These are phyloP conservation scores for Cataglyphis altisquamis DNA, from an alignment of 2,888 invertebrate genomes.

Conservation along the genomic window DNA sequence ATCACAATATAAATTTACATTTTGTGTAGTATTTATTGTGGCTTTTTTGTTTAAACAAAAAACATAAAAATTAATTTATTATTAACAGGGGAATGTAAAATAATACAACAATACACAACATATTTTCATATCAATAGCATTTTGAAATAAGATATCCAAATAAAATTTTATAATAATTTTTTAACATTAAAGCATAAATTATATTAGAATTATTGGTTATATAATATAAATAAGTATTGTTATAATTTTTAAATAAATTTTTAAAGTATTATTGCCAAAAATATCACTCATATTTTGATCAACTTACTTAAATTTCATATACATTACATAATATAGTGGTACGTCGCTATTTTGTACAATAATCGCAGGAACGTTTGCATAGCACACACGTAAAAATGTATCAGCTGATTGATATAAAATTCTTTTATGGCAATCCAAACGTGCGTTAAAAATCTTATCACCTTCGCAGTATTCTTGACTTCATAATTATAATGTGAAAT, in stretches of 20 bases:
- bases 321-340: constrained; percentile 34
- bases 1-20: constrained; percentile 30
- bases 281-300: neutral
- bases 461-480: neutral
- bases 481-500: constrained; percentile 4
- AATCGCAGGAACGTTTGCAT: constrained; percentile 63
- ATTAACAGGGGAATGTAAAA: neutral
- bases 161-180: constrained; percentile 1
- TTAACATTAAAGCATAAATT: neutral
- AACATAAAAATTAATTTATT: neutral
- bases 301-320: constrained; percentile 18
- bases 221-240: neutral
- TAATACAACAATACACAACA: neutral
- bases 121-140: neutral
- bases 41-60: neutral
- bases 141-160: neutral
- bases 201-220: neutral
- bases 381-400: constrained; percentile 10
- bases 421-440: neutral
- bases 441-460: neutral
- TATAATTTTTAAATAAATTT: neutral
- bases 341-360: constrained; percentile 43
- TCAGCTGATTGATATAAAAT: constrained; percentile 8
- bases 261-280: neutral
- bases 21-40: neutral